Conservation (phyloP, 2,888 invertebrate genomes). For the Trissolcus brochymenae region DNA sequence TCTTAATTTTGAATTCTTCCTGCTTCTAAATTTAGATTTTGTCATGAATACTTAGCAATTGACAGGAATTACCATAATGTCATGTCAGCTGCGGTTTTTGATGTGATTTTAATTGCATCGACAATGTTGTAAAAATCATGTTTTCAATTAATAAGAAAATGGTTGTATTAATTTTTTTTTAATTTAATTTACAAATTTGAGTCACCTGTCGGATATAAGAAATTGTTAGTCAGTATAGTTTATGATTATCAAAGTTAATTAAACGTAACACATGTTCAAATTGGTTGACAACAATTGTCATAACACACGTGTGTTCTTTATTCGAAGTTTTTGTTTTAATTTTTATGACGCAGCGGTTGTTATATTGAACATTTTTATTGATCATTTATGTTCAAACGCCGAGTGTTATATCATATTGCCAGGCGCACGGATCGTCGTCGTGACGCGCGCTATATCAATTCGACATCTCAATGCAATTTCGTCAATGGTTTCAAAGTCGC, state of each 20-base stretch:
- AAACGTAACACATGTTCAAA: conserved; percentile 31
- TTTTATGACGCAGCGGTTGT: conserved; percentile 30
- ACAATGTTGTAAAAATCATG: too few species aligned
- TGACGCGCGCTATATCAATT: too few species aligned
- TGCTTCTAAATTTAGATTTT: neutral
- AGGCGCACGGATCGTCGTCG: too few species aligned
- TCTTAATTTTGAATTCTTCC: neutral
- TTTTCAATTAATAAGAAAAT: too few species aligned
- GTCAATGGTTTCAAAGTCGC: too few species aligned
- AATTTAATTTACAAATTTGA: too few species aligned
- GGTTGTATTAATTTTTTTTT: too few species aligned
- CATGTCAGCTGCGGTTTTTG: too few species aligned
- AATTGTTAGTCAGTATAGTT: neutral
- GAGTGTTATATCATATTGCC: conserved; percentile 19
- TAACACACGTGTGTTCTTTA: conserved; percentile 34
- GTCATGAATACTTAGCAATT: too few species aligned
- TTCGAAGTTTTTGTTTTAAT: conserved; percentile 15
- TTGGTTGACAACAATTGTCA: conserved; percentile 34
- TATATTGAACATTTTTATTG: conserved; percentile 32
- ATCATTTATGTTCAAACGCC: conserved; percentile 24
- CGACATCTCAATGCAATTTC: too few species aligned
- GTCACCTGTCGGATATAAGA: neutral
- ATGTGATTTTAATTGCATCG: too few species aligned
- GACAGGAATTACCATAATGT: too few species aligned
- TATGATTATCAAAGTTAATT: conserved; percentile 24